Conservation (phyloP, 2,888 invertebrate genomes). For the Bhutanitis thaidina region DNA sequence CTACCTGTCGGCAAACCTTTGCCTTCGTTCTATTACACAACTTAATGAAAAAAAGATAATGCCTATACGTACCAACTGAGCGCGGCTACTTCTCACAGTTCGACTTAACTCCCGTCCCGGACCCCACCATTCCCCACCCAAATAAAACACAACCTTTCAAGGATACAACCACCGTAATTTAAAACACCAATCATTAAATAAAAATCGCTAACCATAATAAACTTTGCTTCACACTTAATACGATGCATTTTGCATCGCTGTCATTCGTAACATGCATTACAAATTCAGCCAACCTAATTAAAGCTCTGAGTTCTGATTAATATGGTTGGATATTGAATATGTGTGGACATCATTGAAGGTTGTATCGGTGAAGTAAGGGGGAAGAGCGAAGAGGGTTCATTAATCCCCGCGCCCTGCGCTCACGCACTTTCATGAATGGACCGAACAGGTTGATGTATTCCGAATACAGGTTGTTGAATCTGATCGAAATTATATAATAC, state of each 20-base stretch:
- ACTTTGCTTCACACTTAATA: constrained; percentile 35
- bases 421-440: constrained; percentile 80
- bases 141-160: constrained; percentile 77
- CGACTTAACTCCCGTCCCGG: constrained; percentile 38
- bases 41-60: constrained; percentile 68
- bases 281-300: constrained; percentile 26
- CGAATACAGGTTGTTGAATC: constrained; percentile 51
- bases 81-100: constrained; percentile 73
- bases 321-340: constrained; percentile 36
- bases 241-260: constrained; percentile 31
- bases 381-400: constrained; percentile 67
- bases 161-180: constrained; percentile 76
- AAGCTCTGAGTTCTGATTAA: constrained; percentile 27
- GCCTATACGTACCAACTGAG: constrained; percentile 51
- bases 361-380: constrained; percentile 52
- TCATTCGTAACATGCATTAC: constrained; percentile 8
- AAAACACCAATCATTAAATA: constrained; percentile 45
- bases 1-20: constrained; percentile 73
- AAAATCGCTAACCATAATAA: constrained; percentile 35
- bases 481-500: too few species aligned
- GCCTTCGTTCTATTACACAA: constrained; percentile 72
- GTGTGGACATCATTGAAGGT: constrained; percentile 31
- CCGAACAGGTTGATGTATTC: constrained; percentile 77
- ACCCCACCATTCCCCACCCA: constrained; percentile 42
- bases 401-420: constrained; percentile 79